Base-by-base conservation (phyloP, 2,113 vertebrate species). In the Asarcornis scutulata region DNA sequence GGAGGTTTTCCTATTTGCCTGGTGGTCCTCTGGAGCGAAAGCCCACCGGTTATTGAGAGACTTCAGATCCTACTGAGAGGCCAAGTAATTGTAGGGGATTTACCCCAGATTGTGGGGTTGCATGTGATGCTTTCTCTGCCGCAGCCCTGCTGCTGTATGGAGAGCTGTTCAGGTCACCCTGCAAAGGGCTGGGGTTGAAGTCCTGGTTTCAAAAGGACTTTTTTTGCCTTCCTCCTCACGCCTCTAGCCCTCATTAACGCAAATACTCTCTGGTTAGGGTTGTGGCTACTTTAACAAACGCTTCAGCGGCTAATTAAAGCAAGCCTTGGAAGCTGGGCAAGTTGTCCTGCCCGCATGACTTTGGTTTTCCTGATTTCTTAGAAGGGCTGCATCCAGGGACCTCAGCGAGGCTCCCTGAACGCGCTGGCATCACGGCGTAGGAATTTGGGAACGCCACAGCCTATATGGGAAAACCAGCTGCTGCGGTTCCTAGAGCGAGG, bases 291-390 rank as follows among this genome's bases (percentile, higher is more conserved):
- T 15, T 69, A 81, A 17, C 0, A 32, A 78, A 52, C n/a, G 17
- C 44, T 94, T 91, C 68, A 75, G 72, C 27, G 89, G 55, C 60
- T 94, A 52, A 86, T 95, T 80, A 91, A 67, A 75, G 29, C 13
- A 22, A 0, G 0, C 32, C 80, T 79, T 96, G 53, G 74, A 92
- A 79, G 40, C 23, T 68, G 83, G 32, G 60, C 62, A 89, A 66
- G 38, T 88, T 96, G 82, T 93, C 2, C 27, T 78, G 34, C 76
- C 93, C 89, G 68, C 76, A 80, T 86, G 63, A 72, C 67, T 42
- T 85, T 59, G 77, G 8, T 55, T 91, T 96, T 96, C 91, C 91
- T 79, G 36, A 55, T 94, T 96, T 96, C 94, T 95, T 96, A 58
- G 93, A 94, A 91, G 46, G n/a, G 7, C 67, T 78, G 89, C 64